These are phyloP conservation scores for Heliothis peltigera DNA, from an alignment of 2,888 invertebrate species.

Conservation along the genomic window DNA sequence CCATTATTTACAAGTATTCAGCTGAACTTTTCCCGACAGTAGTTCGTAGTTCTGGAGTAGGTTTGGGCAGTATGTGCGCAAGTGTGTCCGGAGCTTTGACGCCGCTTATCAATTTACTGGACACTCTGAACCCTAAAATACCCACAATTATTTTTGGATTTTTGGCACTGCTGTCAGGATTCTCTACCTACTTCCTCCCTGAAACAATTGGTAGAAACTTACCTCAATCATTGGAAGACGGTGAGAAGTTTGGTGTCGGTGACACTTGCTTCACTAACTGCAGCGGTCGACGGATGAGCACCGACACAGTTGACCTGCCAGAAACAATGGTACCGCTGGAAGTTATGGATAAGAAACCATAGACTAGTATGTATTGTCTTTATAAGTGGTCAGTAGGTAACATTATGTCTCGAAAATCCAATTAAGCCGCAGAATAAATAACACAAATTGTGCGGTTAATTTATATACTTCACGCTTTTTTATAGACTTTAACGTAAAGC, in stretches of 20 bases:
- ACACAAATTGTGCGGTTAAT: slow-evolving; percentile 15
- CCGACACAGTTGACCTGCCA: slow-evolving; percentile 77
- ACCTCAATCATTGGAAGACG: slow-evolving; percentile 95
- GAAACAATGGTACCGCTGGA: slow-evolving; percentile 86
- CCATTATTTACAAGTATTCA: slow-evolving; percentile 96
- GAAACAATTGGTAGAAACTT: slow-evolving; percentile 95
- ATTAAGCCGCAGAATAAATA: slow-evolving; percentile 23
- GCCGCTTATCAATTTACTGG: slow-evolving; percentile 93
- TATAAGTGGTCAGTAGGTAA: slow-evolving; percentile 34
- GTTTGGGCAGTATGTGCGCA: slow-evolving; percentile 96
- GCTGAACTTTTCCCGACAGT: slow-evolving; percentile 96
- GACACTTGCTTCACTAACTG: slow-evolving; percentile 95
- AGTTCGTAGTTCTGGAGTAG: slow-evolving; percentile 95
- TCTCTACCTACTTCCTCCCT: slow-evolving; percentile 93
- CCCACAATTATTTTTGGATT: slow-evolving; percentile 94
- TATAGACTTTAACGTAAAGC: slow-evolving; percentile 25
- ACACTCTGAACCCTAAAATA: slow-evolving; percentile 94
- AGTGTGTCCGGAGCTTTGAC: slow-evolving; percentile 95
- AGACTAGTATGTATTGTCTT: slow-evolving; percentile 34
- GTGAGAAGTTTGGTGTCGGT: slow-evolving; percentile 95
- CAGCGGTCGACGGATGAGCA: slow-evolving; percentile 83
- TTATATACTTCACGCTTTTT: slow-evolving; percentile 10
- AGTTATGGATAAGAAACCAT: slow-evolving; percentile 76
- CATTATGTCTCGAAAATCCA: slow-evolving; percentile 21
- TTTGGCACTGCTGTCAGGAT: slow-evolving; percentile 93